phyloP scores from a whole-genome alignment of 1,140 invertebrate species.

The Pseudachorutes palmiensis region DNA sequence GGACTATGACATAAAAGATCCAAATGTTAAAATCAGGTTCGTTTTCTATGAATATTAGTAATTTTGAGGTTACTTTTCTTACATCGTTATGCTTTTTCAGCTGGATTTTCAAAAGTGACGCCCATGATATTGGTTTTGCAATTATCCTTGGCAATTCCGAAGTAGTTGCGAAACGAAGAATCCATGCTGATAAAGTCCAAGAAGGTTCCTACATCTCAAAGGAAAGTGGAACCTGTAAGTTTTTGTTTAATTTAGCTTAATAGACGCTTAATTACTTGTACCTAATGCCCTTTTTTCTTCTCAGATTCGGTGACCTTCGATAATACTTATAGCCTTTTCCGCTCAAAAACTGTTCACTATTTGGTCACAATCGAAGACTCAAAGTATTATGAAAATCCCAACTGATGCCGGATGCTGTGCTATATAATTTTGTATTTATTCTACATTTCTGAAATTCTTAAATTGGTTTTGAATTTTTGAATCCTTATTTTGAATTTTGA shows the following conservation, averaged over 20 bases:
- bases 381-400: neutral
- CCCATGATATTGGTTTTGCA: constrained; percentile 23
- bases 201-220: constrained; percentile 11
- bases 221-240: constrained; percentile 16
- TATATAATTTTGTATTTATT: neutral
- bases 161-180: neutral
- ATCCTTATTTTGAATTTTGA: neutral
- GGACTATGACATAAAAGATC: constrained; percentile 20
- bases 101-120: constrained; percentile 19
- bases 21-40: constrained; percentile 2
- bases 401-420: neutral
- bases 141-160: constrained; percentile 3
- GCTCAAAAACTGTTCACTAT: constrained; percentile 12
- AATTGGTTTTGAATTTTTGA: neutral
- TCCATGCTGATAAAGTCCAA: constrained; percentile 8
- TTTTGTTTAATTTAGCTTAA: neutral
- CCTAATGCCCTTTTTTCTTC: neutral
- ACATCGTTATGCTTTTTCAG: no score
- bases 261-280: neutral
- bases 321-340: constrained; percentile 12
- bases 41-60: neutral
- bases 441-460: neutral
- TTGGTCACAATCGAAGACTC: constrained; percentile 1
- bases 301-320: constrained; percentile 16
- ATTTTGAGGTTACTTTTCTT: no score